phyloP scores from a whole-genome alignment of 2,797 vertebrate genomes.

The Poliocrania exsul region DNA sequence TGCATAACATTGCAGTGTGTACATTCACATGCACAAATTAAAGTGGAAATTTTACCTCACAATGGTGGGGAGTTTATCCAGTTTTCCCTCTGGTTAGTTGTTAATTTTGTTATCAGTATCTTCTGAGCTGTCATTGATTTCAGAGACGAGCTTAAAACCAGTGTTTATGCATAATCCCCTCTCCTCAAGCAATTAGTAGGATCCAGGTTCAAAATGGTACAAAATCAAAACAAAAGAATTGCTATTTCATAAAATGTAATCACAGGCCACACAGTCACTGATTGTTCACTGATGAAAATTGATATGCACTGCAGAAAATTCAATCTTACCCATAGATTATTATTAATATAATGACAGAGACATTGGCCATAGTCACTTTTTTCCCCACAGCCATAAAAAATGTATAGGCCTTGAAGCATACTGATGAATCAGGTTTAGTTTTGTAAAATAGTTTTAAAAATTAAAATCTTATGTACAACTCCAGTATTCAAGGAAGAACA shows the following conservation, averaged over 20 bases:
- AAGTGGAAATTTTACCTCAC: neutral
- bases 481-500: neutral
- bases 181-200: neutral
- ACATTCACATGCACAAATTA: neutral
- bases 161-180: neutral
- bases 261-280: neutral
- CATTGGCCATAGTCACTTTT: neutral
- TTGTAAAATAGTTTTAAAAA: neutral
- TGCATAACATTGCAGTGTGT: neutral
- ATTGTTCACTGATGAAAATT: constrained; percentile 59
- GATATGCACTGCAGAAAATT: constrained; percentile 25
- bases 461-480: neutral
- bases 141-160: neutral
- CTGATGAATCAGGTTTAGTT: neutral
- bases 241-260: constrained; percentile 43
- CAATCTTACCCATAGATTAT: constrained; percentile 8
- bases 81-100: neutral
- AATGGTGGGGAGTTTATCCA: neutral
- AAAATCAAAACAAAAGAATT: constrained; percentile 48
- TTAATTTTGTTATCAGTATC: neutral
- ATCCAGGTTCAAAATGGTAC: constrained; percentile 11
- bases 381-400: neutral
- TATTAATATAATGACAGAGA: constrained; percentile 4
- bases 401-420: neutral
- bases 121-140: neutral